phyloP scores from a whole-genome alignment of 2,888 invertebrate genomes.

The Pyrocoelia pectoralis region DNA sequence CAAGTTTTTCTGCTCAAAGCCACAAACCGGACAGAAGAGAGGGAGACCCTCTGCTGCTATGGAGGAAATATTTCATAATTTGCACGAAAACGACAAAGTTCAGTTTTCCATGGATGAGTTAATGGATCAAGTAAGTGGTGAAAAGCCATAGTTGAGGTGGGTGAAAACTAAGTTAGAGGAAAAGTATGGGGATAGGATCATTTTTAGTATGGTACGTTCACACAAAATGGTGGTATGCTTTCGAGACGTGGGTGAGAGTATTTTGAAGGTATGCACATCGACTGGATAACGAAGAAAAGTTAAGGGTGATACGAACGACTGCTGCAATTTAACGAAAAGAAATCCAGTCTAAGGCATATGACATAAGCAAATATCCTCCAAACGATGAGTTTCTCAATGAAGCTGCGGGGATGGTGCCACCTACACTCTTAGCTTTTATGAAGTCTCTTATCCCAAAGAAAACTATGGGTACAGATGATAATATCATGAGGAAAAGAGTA shows the following conservation, averaged over 20 bases:
- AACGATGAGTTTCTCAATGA: constrained; percentile 11
- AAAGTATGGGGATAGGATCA: constrained; percentile 11
- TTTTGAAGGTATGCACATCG: constrained; percentile 9
- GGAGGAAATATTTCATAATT: constrained; percentile 4
- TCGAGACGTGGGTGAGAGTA: constrained; percentile 8
- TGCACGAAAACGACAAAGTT: background rate
- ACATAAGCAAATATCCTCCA: constrained; percentile 6
- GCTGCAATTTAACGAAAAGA: constrained; percentile 10
- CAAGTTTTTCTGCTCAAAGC: too few relatives aligned
- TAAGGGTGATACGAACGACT: constrained; percentile 2
- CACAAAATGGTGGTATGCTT: constrained; percentile 14
- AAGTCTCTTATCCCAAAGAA: constrained; percentile 4
- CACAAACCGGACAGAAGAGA: constrained; percentile 9
- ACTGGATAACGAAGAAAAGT: background rate
- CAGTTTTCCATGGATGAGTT: constrained; percentile 13
- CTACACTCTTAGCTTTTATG: constrained; percentile 9
- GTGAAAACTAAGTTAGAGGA: constrained; percentile 10
- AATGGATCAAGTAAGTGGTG: constrained; percentile 5
- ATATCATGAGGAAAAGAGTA: background rate
- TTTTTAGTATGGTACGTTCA: constrained; percentile 10
- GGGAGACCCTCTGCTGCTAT: constrained; percentile 5
- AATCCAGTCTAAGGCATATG: constrained; percentile 5
- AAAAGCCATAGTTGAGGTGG: background rate
- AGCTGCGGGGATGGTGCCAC: constrained; percentile 12
- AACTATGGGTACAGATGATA: background rate